phyloP scores from a whole-genome alignment of 2,888 invertebrate genomes.

The Tinea semifulvella region DNA sequence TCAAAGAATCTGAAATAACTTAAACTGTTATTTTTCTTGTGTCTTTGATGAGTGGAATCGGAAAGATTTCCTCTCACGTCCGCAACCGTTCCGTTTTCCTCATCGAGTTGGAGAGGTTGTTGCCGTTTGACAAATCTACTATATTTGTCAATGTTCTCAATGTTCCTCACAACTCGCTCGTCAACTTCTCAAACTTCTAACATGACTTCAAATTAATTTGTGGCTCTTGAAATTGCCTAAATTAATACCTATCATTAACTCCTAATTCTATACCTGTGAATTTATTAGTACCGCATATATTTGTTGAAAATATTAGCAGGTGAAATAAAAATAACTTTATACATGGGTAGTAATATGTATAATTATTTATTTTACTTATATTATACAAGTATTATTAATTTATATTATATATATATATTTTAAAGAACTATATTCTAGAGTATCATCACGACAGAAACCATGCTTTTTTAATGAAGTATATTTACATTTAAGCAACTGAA shows the following conservation, averaged over 20 bases:
- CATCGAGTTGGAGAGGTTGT: constrained; percentile 27
- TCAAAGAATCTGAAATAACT: not conserved
- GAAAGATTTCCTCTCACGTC: constrained; percentile 13
- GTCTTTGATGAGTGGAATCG: constrained; percentile 12
- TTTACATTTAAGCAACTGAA: too few species aligned
- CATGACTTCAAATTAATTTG: constrained; percentile 35
- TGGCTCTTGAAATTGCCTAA: constrained; percentile 6
- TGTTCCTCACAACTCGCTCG: constrained; percentile 30
- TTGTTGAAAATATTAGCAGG: too few species aligned
- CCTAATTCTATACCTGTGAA: too few species aligned
- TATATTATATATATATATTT: too few species aligned
- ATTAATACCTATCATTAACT: constrained; percentile 8
- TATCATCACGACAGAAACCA: too few species aligned
- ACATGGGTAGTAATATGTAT: too few species aligned
- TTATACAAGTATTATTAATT: too few species aligned
- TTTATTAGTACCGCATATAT: too few species aligned
- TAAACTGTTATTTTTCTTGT: constrained; percentile 5
- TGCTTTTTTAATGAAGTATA: too few species aligned
- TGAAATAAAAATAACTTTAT: too few species aligned
- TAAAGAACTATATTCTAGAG: too few species aligned
- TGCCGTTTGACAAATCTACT: constrained; percentile 44
- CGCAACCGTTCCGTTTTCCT: constrained; percentile 23
- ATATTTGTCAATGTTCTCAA: constrained; percentile 44
- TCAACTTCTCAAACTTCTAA: constrained; percentile 37
- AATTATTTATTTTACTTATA: too few species aligned